Conservation (phyloP, 2,797 vertebrate species). For the Falco naumanni region DNA sequence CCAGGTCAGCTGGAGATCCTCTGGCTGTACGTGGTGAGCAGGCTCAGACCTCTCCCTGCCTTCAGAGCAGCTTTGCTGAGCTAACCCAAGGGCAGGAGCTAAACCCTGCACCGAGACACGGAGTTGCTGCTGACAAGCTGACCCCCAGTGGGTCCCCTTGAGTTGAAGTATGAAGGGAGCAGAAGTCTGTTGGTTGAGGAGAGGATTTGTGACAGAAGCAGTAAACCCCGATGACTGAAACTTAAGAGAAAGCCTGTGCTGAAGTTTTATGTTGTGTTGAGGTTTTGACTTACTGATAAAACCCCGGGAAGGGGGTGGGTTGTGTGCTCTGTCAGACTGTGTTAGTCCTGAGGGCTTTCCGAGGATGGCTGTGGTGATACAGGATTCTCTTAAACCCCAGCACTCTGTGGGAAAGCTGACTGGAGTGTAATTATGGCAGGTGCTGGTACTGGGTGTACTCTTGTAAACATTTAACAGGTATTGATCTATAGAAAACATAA, state of each 20-base stretch:
- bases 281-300: background rate
- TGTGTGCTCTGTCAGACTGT: background rate
- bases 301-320: background rate
- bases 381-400: background rate
- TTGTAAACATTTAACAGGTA: background rate
- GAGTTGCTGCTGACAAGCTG: background rate
- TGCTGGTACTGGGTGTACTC: background rate
- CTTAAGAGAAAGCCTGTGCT: background rate
- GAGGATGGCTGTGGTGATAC: background rate
- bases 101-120: background rate
- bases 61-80: background rate
- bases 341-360: background rate
- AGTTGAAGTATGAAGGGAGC: background rate
- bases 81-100: background rate
- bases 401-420: background rate
- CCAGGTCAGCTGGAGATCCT: background rate
- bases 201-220: background rate
- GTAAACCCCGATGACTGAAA: background rate
- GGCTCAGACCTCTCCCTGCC: background rate
- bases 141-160: background rate
- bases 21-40: background rate
- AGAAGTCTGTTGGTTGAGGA: background rate
- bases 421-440: background rate
- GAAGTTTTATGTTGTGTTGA: background rate
- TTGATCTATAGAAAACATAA: background rate